Percentiles rank a stretch among this genome's conserved stretches.
phyloP scores from a whole-genome alignment of 92 coral and sea anemone genomes.

The Metridium senile region DNA sequence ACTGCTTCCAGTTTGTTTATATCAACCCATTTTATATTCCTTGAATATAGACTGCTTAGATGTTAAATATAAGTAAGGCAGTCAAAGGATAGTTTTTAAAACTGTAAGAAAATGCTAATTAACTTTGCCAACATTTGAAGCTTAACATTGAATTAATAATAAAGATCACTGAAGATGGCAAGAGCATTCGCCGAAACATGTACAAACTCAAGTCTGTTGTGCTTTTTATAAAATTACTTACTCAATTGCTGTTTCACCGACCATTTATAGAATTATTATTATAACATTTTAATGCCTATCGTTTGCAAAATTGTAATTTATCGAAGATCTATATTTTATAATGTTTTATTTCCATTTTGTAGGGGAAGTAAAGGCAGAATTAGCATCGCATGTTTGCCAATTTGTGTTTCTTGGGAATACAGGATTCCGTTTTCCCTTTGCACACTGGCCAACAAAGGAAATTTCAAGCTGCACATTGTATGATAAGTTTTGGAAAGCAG shows the following conservation, averaged over 20 bases:
- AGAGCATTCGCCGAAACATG: too few species aligned
- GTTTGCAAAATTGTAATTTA: too few species aligned
- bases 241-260: too few species aligned
- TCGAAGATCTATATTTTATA: too few species aligned
- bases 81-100: neutral
- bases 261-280: too few species aligned
- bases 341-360: neutral
- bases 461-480: constrained; percentile 40
- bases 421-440: constrained; percentile 65
- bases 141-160: too few species aligned
- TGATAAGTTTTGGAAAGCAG: constrained; percentile 52
- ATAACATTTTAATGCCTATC: too few species aligned
- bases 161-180: too few species aligned
- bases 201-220: too few species aligned
- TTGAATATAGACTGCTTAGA: too few species aligned
- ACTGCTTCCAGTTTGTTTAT: neutral
- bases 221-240: too few species aligned
- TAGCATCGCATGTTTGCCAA: constrained; percentile 58
- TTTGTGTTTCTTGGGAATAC: constrained; percentile 56
- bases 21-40: neutral
- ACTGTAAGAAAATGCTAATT: neutral
- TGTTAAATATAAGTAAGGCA: neutral
- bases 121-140: neutral
- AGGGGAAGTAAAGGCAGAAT: constrained; percentile 35
- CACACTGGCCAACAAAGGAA: constrained; percentile 58